A percentile compares a stretch with the other conserved stretches of the same genome.
Evolutionary conservation across 2,113 vertebrate species (phyloP).

Genomic region (Pteruthius melanotis): DNA sequence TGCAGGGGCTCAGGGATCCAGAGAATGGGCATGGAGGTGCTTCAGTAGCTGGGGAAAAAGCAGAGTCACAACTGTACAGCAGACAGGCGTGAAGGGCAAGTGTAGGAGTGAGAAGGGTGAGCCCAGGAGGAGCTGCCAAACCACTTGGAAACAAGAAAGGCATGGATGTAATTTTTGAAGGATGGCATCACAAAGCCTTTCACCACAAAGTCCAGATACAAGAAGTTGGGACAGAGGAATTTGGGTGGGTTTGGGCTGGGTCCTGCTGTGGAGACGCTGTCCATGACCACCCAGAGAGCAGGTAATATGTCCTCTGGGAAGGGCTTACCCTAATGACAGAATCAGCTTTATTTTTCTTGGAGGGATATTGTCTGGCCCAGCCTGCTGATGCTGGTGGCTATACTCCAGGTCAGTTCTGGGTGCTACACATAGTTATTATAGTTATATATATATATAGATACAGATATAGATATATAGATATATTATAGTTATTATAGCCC

Average conservation of each 20-base stretch:
- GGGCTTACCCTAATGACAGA: neutral
- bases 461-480: too few species aligned
- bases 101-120: neutral
- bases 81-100: neutral
- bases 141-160: conserved; percentile 14
- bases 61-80: neutral
- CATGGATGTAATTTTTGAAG: neutral
- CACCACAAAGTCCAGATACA: neutral
- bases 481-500: neutral
- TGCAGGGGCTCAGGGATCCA: neutral
- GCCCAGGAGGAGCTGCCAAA: neutral
- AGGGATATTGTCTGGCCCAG: neutral
- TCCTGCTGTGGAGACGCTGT: neutral
- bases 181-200: neutral
- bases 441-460: too few species aligned
- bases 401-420: neutral
- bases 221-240: neutral
- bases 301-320: neutral
- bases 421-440: neutral
- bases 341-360: neutral
- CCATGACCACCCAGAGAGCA: neutral
- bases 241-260: neutral
- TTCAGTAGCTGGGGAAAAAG: conserved; percentile 57
- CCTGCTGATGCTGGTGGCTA: neutral
- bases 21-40: neutral